Evolutionary conservation across 1,140 invertebrate species (phyloP).

Genomic region (Apolygus lucorum): DNA sequence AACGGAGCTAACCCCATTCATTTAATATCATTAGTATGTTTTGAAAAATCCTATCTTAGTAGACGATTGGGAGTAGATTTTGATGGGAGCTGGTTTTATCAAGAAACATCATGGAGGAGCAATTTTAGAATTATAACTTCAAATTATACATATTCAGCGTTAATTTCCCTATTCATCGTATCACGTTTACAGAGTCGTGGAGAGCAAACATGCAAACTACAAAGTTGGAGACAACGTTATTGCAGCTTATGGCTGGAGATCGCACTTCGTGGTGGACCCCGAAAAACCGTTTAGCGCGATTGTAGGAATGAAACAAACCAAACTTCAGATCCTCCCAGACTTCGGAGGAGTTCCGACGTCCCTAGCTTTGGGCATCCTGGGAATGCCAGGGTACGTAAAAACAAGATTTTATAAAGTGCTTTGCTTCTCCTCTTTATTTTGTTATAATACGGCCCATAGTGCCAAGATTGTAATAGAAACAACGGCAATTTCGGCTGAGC

Average conservation of each 20-base stretch:
- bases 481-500: no score
- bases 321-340: constrained; percentile 44
- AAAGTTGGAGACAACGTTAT: constrained; percentile 49
- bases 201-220: constrained; percentile 52
- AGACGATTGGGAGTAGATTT: no score
- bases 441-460: no score
- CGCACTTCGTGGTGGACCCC: constrained; percentile 40
- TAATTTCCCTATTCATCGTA: no score
- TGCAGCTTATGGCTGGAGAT: constrained; percentile 51
- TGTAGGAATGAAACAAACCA: not conserved
- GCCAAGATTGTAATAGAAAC: no score
- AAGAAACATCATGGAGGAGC: constrained; percentile 40
- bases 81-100: constrained; percentile 44
- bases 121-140: constrained; percentile 56
- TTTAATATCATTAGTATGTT: no score
- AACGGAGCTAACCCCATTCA: no score
- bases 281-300: not conserved
- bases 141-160: constrained; percentile 19
- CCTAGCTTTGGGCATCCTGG: constrained; percentile 49
- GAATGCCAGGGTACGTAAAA: constrained; percentile 59
- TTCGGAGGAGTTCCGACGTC: constrained; percentile 43
- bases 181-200: constrained; percentile 53
- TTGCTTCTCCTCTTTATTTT: no score
- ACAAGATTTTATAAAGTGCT: no score
- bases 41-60: no score